Conservation (phyloP, 37 sponge, comb jelly and placozoan species). For the Hexactinellida sp. region DNA sequence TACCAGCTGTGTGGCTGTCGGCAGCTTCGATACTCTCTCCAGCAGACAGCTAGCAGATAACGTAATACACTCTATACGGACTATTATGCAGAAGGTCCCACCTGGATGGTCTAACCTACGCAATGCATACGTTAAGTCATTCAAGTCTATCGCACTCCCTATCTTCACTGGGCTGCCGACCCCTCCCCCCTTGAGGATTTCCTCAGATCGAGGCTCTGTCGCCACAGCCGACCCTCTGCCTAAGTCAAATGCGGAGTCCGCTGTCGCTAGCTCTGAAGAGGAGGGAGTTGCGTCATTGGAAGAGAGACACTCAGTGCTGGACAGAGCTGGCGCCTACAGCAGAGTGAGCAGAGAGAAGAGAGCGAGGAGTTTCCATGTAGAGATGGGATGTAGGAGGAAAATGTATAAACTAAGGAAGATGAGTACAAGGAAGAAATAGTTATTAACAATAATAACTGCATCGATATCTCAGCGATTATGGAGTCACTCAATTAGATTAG, state of each 20-base stretch:
- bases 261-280: neutral
- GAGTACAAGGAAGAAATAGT: too few relatives aligned
- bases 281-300: neutral
- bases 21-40: neutral
- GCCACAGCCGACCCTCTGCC: neutral
- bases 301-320: neutral
- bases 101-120: neutral
- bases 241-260: neutral
- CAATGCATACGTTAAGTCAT: neutral
- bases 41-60: neutral
- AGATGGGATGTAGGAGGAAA: neutral
- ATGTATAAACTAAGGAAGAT: too few relatives aligned
- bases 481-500: too few relatives aligned
- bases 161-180: neutral
- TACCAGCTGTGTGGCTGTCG: neutral
- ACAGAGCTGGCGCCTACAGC: neutral
- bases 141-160: neutral
- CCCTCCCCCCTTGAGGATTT: neutral
- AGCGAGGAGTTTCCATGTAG: neutral
- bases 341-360: neutral
- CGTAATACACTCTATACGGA: neutral
- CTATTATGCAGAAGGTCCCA: neutral
- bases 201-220: neutral
- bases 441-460: too few relatives aligned
- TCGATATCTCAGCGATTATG: too few relatives aligned